phyloP scores from a whole-genome alignment of 1,140 invertebrate species.

The Mamestra configurata region DNA sequence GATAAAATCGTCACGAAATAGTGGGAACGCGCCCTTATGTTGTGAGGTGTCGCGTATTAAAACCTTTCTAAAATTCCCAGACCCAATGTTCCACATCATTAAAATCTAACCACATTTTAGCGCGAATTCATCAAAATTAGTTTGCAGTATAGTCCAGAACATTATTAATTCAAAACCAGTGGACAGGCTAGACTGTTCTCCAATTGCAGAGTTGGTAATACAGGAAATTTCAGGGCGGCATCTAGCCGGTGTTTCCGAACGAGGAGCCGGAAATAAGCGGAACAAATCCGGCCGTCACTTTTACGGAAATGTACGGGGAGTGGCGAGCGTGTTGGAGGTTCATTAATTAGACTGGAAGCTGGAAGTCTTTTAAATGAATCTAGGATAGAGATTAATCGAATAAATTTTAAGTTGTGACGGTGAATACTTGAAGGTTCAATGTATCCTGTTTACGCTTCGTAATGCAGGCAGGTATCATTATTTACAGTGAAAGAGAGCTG shows the following conservation, averaged over 20 bases:
- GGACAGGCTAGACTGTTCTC: conserved; percentile 3
- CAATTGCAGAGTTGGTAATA: conserved; percentile 25
- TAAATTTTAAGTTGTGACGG: no score
- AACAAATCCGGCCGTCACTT: conserved; percentile 53
- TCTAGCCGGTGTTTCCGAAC: conserved; percentile 46
- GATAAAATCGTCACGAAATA: no score
- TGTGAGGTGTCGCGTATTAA: no score
- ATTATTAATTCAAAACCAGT: conserved; percentile 16
- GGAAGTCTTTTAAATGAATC: no score
- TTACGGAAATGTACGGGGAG: conserved; percentile 1
- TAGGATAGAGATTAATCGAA: no score
- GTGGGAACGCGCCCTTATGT: no score
- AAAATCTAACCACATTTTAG: conserved; percentile 11
- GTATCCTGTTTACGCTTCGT: no score
- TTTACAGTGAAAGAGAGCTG: no score
- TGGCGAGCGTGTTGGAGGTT: background rate
- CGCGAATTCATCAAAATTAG: conserved; percentile 1
- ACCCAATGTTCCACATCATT: background rate
- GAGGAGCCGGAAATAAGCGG: conserved; percentile 44
- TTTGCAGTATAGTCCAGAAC: background rate
- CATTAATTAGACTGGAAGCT: background rate
- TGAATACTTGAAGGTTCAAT: no score
- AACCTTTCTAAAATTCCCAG: background rate
- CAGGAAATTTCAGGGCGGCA: conserved; percentile 48
- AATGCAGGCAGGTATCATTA: no score